Conservation (phyloP, 2,797 vertebrate genomes). For the Enoplosus armatus region DNA sequence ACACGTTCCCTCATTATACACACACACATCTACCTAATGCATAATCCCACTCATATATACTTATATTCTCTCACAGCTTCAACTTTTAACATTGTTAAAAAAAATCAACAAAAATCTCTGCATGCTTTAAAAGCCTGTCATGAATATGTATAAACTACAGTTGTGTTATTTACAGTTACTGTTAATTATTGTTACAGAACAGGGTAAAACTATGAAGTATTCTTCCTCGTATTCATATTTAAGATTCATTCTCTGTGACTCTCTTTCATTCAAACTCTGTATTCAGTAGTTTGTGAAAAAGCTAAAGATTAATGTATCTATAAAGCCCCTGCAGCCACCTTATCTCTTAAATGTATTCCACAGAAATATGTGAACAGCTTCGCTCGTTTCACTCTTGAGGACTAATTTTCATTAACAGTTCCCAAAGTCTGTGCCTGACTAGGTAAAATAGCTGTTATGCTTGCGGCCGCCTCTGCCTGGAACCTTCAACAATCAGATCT, state of each 20-base stretch:
- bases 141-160: background rate
- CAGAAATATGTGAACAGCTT: background rate
- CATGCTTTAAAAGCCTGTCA: background rate
- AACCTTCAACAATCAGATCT: background rate
- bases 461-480: background rate
- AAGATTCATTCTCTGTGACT: background rate
- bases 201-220: background rate
- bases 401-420: background rate
- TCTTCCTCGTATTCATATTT: background rate
- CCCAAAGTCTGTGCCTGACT: too few species aligned
- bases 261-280: background rate
- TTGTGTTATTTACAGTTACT: background rate
- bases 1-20: too few species aligned
- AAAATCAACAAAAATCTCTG: background rate
- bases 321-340: background rate
- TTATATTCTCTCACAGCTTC: background rate
- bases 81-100: background rate
- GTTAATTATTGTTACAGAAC: background rate
- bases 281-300: background rate
- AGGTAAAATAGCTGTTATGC: background rate
- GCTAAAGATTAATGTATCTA: background rate
- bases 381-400: background rate
- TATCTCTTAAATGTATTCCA: background rate
- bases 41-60: too few species aligned
- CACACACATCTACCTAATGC: too few species aligned